These are phyloP conservation scores for Azorinus chamasolen DNA, from an alignment of 2,888 invertebrate genomes.

Conservation along the genomic window DNA sequence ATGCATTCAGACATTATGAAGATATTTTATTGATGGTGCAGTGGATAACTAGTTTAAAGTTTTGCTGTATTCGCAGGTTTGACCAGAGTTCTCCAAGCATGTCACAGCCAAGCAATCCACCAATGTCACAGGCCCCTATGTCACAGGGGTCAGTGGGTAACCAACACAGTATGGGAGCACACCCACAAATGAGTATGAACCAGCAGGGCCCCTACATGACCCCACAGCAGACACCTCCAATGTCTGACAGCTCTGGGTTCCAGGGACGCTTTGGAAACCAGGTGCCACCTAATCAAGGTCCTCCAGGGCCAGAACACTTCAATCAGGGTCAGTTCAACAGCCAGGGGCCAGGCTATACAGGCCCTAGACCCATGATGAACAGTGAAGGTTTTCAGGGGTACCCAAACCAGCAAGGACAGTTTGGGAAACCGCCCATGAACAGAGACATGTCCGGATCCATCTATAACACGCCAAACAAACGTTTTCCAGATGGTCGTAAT, in stretches of 20 bases:
- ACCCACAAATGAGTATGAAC: slow-evolving; percentile 35
- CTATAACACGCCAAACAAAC: slow-evolving; percentile 78
- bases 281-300: slow-evolving; percentile 31
- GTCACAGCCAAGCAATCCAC: slow-evolving; percentile 26
- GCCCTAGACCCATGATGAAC: slow-evolving; percentile 64
- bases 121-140: slow-evolving; percentile 22
- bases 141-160: slow-evolving; percentile 16
- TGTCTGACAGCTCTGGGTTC: slow-evolving; percentile 18
- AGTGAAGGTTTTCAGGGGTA: slow-evolving; percentile 70
- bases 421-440: slow-evolving; percentile 66
- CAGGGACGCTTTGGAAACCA: slow-evolving; percentile 46
- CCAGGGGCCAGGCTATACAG: slow-evolving; percentile 46
- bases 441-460: slow-evolving; percentile 67
- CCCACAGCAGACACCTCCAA: slow-evolving; percentile 39
- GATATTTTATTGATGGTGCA: no score
- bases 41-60: no score
- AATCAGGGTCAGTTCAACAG: slow-evolving; percentile 42
- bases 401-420: slow-evolving; percentile 66
- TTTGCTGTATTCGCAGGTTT: no score
- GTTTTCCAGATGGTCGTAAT: slow-evolving; percentile 70
- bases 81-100: slow-evolving; percentile 64
- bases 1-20: no score
- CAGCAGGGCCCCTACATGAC: slow-evolving; percentile 40
- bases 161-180: slow-evolving; percentile 21
- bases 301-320: slow-evolving; percentile 22